A percentile compares a stretch with the other conserved stretches of the same genome.
Conservation (phyloP, 2,797 vertebrate genomes). For the Xiphophorus birchmanni region DNA sequence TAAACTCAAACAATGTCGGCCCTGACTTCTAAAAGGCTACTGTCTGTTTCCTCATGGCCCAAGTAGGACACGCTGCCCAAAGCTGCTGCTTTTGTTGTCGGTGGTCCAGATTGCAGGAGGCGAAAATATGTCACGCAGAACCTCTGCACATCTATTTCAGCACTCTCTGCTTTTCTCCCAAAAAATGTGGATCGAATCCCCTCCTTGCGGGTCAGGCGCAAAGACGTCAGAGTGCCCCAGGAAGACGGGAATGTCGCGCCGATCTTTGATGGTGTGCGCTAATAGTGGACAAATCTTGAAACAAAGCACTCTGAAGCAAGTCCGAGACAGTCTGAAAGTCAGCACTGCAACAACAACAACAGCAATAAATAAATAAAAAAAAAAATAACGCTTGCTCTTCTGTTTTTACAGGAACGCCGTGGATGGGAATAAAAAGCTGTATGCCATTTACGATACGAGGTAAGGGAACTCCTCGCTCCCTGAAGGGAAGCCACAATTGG, state of each 20-base stretch:
- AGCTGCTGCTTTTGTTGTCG: conserved; percentile 22
- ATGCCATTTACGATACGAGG: conserved; percentile 94
- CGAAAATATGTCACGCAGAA: conserved; percentile 21
- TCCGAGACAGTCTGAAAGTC: neutral
- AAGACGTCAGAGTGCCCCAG: neutral
- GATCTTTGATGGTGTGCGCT: conserved; percentile 1
- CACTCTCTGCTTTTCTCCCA: conserved; percentile 6
- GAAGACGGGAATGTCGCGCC: neutral
- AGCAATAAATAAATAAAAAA: too few relatives aligned
- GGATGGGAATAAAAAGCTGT: conserved; percentile 92
- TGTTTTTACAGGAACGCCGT: conserved; percentile 90
- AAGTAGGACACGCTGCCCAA: conserved; percentile 42
- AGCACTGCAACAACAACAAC: neutral
- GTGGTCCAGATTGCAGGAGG: conserved; percentile 35
- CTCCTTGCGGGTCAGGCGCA: neutral
- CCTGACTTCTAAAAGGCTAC: neutral
- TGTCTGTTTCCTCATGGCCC: conserved; percentile 9
- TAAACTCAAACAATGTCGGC: neutral
- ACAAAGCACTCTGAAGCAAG: neutral
- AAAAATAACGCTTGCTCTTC: conserved; percentile 27
- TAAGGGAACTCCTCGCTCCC: conserved; percentile 68
- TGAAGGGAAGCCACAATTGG: neutral
- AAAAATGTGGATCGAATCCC: conserved; percentile 4
- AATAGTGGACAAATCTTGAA: conserved; percentile 9
- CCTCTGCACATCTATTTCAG: conserved; percentile 2